Evolutionary conservation across 2,113 vertebrate genomes (phyloP).

Genomic region (Callopanchax toddi): DNA sequence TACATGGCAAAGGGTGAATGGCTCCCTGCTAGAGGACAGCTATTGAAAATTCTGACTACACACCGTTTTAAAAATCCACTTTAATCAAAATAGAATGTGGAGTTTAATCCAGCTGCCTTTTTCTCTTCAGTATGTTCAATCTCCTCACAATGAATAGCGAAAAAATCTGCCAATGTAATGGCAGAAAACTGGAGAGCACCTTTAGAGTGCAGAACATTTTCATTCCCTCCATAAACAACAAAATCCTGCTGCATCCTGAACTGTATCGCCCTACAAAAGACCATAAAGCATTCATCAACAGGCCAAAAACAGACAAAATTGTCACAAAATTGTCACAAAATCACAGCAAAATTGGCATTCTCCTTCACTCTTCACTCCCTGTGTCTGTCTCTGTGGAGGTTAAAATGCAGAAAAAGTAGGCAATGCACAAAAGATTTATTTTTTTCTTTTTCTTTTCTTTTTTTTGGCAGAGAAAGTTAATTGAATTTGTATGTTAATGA

Average conservation of each 20-base stretch:
- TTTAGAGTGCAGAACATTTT: constrained; percentile 39
- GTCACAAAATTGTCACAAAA: too few species aligned
- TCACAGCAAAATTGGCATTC: constrained; percentile 18
- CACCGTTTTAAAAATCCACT: constrained; percentile 64
- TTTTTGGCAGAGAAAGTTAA: constrained; percentile 69
- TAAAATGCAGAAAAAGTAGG: constrained; percentile 47
- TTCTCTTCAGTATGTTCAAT: constrained; percentile 8
- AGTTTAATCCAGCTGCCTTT: constrained; percentile 42
- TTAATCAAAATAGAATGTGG: constrained; percentile 53
- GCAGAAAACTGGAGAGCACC: constrained; percentile 40
- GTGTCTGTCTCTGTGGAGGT: constrained; percentile 49
- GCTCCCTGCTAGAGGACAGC: constrained; percentile 36
- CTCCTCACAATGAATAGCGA: constrained; percentile 30
- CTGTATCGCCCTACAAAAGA: constrained; percentile 42
- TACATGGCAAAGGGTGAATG: constrained; percentile 61
- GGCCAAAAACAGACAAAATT: constrained; percentile 37
- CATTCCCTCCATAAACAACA: constrained; percentile 15
- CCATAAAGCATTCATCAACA: constrained; percentile 46
- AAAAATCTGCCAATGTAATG: constrained; percentile 48
- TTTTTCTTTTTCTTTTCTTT: constrained; percentile 36
- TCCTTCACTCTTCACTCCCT: constrained; percentile 42
- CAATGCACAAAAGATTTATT: constrained; percentile 76
- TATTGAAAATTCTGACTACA: constrained; percentile 47
- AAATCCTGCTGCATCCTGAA: constrained; percentile 36
- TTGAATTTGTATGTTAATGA: constrained; percentile 86